Evolutionary conservation across 35 echinoderm and acorn worm genomes (phyloP), one percentile per base, ranked within the genome.

Genomic region (Ophiothrix spiculata): DNA sequence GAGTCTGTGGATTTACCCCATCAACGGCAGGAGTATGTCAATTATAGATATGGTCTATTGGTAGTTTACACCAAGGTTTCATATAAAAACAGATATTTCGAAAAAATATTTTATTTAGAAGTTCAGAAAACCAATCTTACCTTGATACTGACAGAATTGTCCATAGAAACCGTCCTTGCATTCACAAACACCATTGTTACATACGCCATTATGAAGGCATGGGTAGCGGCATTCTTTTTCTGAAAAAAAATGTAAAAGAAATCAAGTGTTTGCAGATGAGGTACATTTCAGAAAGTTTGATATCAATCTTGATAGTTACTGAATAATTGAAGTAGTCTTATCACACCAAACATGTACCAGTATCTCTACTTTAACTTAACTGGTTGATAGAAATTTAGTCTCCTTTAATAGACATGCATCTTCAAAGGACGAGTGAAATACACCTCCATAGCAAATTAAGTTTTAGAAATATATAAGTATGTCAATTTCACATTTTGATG

Each of bases 151-250:
- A 60, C 94, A 97, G 80, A 75, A 86, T 41, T 80, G 80, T 17
- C 94, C 94, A 35, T 75, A 78, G 88, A 78, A 97, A 3, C 82
- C 81, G 4, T 83, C 39, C 17, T 82, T 38, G 35, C 94, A 97
- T 11, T 75, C 35, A 64, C 94, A 97, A 28, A 83, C 38, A 6
- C 94, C 94, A 37, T 86, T 83, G 17, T 64, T 32, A 85, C 94
- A 97, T n/a, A 38, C 36, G 12, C 94, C 94, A 78, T 86, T 88
- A 49, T 96, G 88, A 29, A 78, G 33, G 35, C 93, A 96, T n/a
- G 84, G 79, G 3, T 38, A 38, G 10, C 38, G 25, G 38, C 89
- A 96, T 25, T 75, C 86, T 86, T 64, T 63, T 84, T 91, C 76
- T 83, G 78, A 6, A 90, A 64, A 79, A 63, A 32, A 32, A 31